Base-by-base conservation (phyloP, 2,888 invertebrate genomes). In the Callinectes sapidus region DNA sequence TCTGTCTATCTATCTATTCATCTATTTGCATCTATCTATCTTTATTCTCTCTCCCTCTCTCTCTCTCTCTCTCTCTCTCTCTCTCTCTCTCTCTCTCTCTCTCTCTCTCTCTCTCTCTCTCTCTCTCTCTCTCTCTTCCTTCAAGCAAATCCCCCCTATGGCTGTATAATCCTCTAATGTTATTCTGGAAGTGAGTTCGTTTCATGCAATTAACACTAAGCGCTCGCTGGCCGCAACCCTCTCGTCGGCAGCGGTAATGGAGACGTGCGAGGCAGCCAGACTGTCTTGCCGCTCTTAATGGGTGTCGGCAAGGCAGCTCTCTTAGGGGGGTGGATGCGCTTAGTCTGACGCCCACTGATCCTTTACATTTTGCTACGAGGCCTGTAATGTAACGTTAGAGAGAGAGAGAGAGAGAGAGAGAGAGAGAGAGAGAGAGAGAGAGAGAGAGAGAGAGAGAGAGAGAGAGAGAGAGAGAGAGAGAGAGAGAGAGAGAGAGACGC, bases 351-450 rank as follows among this genome's bases (percentile, higher is more conserved):
- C 10, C 71, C n/a, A 71, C n/a, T 71, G 71, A 71, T 28, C 71
- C 71, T n/a, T 61, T 18, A 61, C 23, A 48, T 61, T 61, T 61
- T 23, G 61, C 3, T 61, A 61, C 61, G 23, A 61, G 23, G 81
- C 35, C 35, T 35, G 35, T 81, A 35, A 35, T 35, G 81, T 81
- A 87, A 48, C n/a, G n/a, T 13, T 0, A 23, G 28, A 54, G 28
- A 48, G 48, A 48, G 87, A 87, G 48, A 48, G n/a, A 39, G 87
- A 48, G 48, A 23, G 54, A 48, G 48, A 87, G 48, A 48, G 87
- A 87, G 87, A 87, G 48, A 54, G 54, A 87, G 87, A 87, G 87
- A 48, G 87, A 87, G 48, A 54, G 54, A 87, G 87, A 87, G 87
- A 48, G 87, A 87, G 48, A 48, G n/a, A 39, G 87, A 48, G 48